phyloP scores from a whole-genome alignment of 2,113 vertebrate genomes.

The Ochotona princeps region DNA sequence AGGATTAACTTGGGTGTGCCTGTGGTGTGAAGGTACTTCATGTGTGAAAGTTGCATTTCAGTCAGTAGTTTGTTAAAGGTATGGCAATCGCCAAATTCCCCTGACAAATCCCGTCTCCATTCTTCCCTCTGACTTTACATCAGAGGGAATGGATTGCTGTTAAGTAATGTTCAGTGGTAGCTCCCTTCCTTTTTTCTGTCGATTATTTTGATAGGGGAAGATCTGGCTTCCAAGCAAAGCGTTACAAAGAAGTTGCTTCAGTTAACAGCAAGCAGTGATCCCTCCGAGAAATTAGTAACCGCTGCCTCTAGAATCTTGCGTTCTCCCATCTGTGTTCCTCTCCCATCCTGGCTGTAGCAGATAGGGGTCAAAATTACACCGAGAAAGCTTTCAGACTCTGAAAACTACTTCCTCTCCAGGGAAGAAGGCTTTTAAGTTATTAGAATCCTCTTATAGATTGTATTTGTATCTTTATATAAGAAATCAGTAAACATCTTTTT shows the following conservation, averaged over 20 bases:
- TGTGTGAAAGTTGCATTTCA: not conserved
- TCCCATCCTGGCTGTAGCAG: not conserved
- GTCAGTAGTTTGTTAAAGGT: not conserved
- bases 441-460: conserved; percentile 43
- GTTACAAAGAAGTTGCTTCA: not conserved
- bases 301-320: not conserved
- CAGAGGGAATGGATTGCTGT: not conserved
- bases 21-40: not conserved
- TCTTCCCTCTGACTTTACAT: accelerated
- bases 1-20: not conserved
- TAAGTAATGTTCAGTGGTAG: accelerated
- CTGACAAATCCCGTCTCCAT: not conserved
- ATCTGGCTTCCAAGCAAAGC: not conserved
- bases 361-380: conserved; percentile 47
- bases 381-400: conserved; percentile 49
- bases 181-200: not conserved
- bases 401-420: conserved; percentile 11
- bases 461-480: conserved; percentile 59
- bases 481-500: conserved; percentile 56
- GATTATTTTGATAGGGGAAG: not conserved
- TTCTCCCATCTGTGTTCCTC: not conserved
- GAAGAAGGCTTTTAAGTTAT: conserved; percentile 70
- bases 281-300: not conserved
- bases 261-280: not conserved
- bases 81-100: not conserved